Evolutionary conservation across 2,888 invertebrate species (phyloP), one percentile per base, ranked within the genome.

Genomic region (Aphidoletes aphidimyza): DNA sequence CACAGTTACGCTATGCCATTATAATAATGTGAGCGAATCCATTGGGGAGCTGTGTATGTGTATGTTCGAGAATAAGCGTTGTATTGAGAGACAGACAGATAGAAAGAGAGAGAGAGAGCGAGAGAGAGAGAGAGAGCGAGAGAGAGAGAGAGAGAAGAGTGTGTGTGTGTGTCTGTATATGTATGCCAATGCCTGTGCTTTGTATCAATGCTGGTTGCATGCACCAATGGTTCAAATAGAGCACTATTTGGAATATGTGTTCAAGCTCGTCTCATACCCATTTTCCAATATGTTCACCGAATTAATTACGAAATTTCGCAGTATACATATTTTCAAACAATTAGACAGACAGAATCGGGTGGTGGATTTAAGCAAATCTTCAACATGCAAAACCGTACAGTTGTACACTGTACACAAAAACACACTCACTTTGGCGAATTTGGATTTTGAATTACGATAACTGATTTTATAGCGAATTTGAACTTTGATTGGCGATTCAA

Each of bases 221-320:
- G 22, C 54, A 26, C 54, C 54, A 54, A 6, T 54, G 11, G 14
- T 22, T 22, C 34, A n/a, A 69, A 69, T 30, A 26, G 34, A 22
- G 14, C 54, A 54, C 47, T 11, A 47, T 47, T 6, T 54, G 54
- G n/a, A n/a, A n/a, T n/a, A 42, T 42, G 42, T 42, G 14, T 42
- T 42, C 14, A 6, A 42, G 42, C 8, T 22, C 34, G 69, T 30
- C 69, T 69, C 30, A 69, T 2, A 69, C 34, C 5, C 69, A 17
- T 2, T 30, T 69, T 69, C 30, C 30, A 69, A 69, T 69, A 26
- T 69, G 69, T 69, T 14, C 69, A 69, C n/a, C 69, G 69, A 69
- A 69, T 69, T 69, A 69, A 69, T 69, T 69, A 69, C 34, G 69
- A 69, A 54, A 69, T 69, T 69, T 69, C 14, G 69, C 69, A 69